Base-by-base conservation (phyloP, 2,888 invertebrate genomes). In the Hoplodrina blanda region DNA sequence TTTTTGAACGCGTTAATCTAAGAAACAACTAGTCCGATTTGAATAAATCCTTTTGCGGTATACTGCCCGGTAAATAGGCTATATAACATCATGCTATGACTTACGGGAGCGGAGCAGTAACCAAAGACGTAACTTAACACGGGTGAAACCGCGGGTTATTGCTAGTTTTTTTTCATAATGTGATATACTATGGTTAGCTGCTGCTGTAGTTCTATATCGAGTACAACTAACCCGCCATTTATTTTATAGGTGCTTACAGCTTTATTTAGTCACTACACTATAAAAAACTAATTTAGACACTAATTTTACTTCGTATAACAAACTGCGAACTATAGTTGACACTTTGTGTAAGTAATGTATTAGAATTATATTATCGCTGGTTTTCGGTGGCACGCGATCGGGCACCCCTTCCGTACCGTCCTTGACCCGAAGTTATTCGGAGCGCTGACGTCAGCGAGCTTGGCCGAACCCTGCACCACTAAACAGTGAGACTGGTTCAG, bases 371-470 rank as follows among this genome's bases (percentile, higher is more conserved):
- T 85, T 85, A 73, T 75, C 62, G 78, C 74, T 73, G 76, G 74
- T 78, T 84, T 84, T 73, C 56, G 69, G 67, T 49, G 74, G 69
- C 84, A 84, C 78, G 82, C 85, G 69, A 83, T 76, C 74, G 78
- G 76, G 74, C 84, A 84, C 83, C 85, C 86, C 86, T 78, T 83
- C 74, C 68, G 70, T 50, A 57, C 60, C 79, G 81, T 68, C 85
- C 86, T 83, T 86, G 85, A 86, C 85, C 80, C 83, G 75, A 65
- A 77, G 80, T 81, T 84, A 82, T 85, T 85, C 73, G 75, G 63
- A 83, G 83, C 78, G 30, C 69, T 85, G 85, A 86, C 85, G 86
- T 85, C 85, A 86, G 67, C 54, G 44, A 69, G 62, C 61, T 20
- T 68, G 69, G 69, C 75, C 80, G 59, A 78, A 73, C 72, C 76